These are phyloP conservation scores for Parazoanthus darwini DNA, from an alignment of 92 coral and sea anemone genomes.

Conservation along the genomic window DNA sequence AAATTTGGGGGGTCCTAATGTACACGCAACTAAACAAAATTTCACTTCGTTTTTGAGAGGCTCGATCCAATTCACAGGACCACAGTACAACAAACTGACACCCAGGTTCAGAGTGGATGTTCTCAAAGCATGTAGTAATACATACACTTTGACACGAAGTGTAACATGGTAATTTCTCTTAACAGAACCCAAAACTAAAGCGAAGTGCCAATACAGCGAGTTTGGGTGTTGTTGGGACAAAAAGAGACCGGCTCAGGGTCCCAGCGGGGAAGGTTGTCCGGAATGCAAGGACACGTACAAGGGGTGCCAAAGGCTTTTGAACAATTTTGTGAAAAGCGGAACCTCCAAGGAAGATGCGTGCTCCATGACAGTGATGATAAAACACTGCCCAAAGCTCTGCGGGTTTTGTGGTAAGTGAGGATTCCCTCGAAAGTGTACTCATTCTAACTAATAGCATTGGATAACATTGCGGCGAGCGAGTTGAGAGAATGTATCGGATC, in stretches of 20 bases:
- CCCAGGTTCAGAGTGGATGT: too few relatives aligned
- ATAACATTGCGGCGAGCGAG: too few relatives aligned
- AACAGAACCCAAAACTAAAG: slow-evolving; percentile 8
- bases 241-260: background rate
- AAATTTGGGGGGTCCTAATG: too few relatives aligned
- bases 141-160: too few relatives aligned
- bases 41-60: too few relatives aligned
- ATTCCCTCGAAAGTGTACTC: too few relatives aligned
- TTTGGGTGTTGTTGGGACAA: slow-evolving; percentile 28
- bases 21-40: too few relatives aligned
- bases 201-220: background rate
- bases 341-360: background rate
- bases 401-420: slow-evolving; percentile 18
- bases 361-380: background rate
- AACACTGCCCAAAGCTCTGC: slow-evolving; percentile 11
- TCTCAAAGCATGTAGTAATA: background rate
- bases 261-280: slow-evolving; percentile 8
- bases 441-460: too few relatives aligned
- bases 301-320: background rate
- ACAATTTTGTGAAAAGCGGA: background rate
- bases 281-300: background rate
- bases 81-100: too few relatives aligned
- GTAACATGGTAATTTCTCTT: background rate
- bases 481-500: too few relatives aligned
- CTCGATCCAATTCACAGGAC: too few relatives aligned